Evolutionary conservation across 35 echinoderm and acorn worm genomes (phyloP).

Genomic region (Ophioderma brevispina): DNA sequence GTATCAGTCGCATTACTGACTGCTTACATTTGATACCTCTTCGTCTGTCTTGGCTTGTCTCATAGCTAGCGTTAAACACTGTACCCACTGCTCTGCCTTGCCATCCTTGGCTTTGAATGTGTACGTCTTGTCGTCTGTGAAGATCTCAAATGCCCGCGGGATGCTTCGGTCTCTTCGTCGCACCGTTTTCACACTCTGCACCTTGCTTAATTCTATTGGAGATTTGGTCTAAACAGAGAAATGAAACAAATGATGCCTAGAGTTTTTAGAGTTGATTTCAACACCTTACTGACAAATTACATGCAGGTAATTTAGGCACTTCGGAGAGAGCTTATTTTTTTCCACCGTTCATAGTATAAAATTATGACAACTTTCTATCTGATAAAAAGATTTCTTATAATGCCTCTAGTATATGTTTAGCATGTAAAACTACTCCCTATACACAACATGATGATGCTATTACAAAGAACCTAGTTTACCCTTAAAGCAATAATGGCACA

Average conservation of each 20-base stretch:
- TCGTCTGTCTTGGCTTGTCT: conserved; percentile 38
- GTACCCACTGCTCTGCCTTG: conserved; percentile 95
- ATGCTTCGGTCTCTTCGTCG: conserved; percentile 89
- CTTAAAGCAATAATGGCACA: too few relatives aligned
- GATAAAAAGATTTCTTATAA: too few relatives aligned
- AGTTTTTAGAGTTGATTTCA: too few relatives aligned
- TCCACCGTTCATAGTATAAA: too few relatives aligned
- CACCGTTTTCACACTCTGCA: conserved; percentile 92
- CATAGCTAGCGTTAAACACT: conserved; percentile 97
- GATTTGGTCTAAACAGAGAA: conserved; percentile 36
- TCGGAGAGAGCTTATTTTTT: too few relatives aligned
- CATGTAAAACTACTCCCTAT: too few relatives aligned
- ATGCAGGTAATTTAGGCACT: too few relatives aligned
- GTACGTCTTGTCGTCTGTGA: conserved; percentile 97
- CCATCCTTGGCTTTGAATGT: conserved; percentile 95
- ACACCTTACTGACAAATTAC: too few relatives aligned
- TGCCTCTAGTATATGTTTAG: too few relatives aligned
- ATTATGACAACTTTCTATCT: too few relatives aligned
- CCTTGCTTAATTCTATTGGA: conserved; percentile 93
- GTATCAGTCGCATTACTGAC: background rate
- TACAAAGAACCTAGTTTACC: too few relatives aligned
- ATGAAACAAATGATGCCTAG: background rate
- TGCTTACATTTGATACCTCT: background rate
- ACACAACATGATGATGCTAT: too few relatives aligned
- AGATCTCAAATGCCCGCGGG: conserved; percentile 97